A percentile compares a stretch with the other conserved stretches of the same genome.
Conservation (phyloP, 2,797 vertebrate genomes). For the Molothrus ater region DNA sequence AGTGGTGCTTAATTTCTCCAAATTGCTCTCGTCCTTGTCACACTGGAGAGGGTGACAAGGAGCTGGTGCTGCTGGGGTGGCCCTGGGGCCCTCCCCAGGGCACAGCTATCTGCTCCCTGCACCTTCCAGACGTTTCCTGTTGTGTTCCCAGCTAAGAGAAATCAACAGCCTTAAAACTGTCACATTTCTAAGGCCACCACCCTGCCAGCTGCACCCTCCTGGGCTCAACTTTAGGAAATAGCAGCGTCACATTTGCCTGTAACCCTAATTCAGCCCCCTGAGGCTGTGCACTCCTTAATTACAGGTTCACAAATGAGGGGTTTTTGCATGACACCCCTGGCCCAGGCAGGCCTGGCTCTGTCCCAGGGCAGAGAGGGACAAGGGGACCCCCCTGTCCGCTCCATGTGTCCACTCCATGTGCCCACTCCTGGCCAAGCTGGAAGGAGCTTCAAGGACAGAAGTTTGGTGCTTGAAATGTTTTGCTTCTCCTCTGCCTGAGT, state of each 20-base stretch:
- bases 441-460: background rate
- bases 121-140: background rate
- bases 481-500: background rate
- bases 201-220: background rate
- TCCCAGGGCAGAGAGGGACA: background rate
- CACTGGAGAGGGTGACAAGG: background rate
- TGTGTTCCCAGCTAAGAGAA: background rate
- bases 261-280: background rate
- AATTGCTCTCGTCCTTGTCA: background rate
- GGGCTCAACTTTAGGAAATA: background rate
- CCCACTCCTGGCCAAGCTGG: background rate
- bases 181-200: rapidly evolving
- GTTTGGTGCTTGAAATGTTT: background rate
- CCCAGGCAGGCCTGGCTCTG: background rate
- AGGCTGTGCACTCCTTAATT: background rate
- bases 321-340: background rate
- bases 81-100: background rate
- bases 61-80: background rate
- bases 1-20: background rate
- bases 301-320: background rate
- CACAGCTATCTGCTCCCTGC: background rate
- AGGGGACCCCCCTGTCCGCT: background rate
- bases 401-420: background rate
- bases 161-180: background rate
- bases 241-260: rapidly evolving